Evolutionary conservation across 2,113 vertebrate species (phyloP), one percentile per base, ranked within the genome.

Genomic region (Corydoras maculifer): DNA sequence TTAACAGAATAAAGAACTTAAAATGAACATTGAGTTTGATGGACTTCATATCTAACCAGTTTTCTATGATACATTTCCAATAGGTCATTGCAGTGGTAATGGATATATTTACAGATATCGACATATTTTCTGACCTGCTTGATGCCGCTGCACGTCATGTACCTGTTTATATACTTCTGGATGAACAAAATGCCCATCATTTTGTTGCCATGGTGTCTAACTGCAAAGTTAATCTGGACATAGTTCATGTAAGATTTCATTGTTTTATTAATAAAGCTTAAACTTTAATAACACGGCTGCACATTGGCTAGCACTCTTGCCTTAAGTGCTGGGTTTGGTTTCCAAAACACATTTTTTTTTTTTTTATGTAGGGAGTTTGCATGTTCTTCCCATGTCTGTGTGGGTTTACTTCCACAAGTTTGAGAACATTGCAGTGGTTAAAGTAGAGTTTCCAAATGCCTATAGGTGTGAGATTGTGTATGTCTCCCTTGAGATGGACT

Each of bases 51-150:
- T 25, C 51, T 59, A 35, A 66, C 58, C 58, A 18, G 25, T 32
- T 10, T 12, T 57, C 74, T n/a, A 70, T 62, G 12, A 15, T 11
- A 12, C 78, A 74, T 82, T 29, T 62, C 72, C 35, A 13, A 29
- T 76, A 99, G 97, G 95, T 99, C 74, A 92, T 99, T 58, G 97
- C 93, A 0, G 89, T 99, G 14, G 97, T 97, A 77, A 99, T 98
- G 97, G 97, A 99, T 77, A 80, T 89, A 70, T 99, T 99, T 81
- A 98, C 97, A 0, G 97, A 99, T 0, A 88, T 98, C 73, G 95
- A 99, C 78, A 89, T 99, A 76, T 94, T 99, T 14, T 65, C 86
- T 0, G 97, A 98, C 69, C 91, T 99, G 48, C 68, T 99, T 79
- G 94, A 96, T 0, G 93, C 93, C 0, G 91, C 96, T 0, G 86